phyloP scores from a whole-genome alignment of 2,888 invertebrate genomes.

The Cheilosia soror region DNA sequence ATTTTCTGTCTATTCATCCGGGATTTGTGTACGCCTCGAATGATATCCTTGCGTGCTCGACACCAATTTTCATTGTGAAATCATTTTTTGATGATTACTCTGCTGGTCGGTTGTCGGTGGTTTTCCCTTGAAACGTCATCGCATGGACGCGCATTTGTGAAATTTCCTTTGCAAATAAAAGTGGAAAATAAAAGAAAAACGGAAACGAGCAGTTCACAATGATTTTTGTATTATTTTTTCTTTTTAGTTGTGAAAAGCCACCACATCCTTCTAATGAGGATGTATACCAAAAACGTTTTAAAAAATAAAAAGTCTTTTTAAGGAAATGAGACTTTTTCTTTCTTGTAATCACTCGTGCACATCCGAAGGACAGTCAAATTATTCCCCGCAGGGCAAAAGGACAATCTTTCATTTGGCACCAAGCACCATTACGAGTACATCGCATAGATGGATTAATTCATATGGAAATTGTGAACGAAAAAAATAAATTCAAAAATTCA shows the following conservation, averaged over 20 bases:
- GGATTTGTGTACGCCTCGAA: constrained; percentile 54
- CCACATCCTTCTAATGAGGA: constrained; percentile 27
- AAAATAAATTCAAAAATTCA: constrained; percentile 60
- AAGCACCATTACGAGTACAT: background rate
- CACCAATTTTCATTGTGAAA: constrained; percentile 49
- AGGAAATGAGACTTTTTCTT: constrained; percentile 7
- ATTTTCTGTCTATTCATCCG: constrained; percentile 61
- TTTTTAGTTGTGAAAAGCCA: constrained; percentile 34
- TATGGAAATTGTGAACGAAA: constrained; percentile 27
- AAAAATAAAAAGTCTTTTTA: background rate
- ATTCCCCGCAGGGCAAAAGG: constrained; percentile 46
- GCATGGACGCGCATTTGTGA: constrained; percentile 35
- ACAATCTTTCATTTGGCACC: constrained; percentile 61
- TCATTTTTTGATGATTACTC: constrained; percentile 41
- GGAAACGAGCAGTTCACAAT: constrained; percentile 26
- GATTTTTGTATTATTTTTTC: background rate
- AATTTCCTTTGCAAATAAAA: constrained; percentile 10
- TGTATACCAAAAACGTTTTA: background rate
- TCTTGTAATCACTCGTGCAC: constrained; percentile 63
- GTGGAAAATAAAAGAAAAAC: constrained; percentile 1
- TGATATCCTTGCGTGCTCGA: constrained; percentile 66
- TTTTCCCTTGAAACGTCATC: constrained; percentile 36
- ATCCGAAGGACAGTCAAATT: constrained; percentile 50
- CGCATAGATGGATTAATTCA: constrained; percentile 51
- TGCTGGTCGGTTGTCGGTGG: constrained; percentile 16